Evolutionary conservation across 1,140 invertebrate genomes (phyloP).

Genomic region (Drosophila obscura): DNA sequence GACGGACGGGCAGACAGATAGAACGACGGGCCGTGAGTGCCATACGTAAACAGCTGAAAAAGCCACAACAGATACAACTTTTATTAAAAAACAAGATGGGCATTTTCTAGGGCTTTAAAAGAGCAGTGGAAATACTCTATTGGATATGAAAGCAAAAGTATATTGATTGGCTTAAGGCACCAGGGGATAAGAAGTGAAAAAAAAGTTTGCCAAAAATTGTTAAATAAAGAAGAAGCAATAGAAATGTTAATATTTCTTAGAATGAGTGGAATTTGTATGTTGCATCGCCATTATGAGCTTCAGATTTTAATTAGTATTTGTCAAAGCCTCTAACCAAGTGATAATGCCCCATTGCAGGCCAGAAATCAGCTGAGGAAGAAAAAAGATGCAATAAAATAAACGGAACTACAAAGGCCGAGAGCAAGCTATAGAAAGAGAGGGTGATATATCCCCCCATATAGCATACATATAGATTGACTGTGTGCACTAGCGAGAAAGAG

Average conservation of each 20-base stretch:
- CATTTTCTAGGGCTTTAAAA: not conserved
- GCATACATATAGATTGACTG: constrained; percentile 27
- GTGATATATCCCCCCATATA: constrained; percentile 11
- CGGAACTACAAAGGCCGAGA: constrained; percentile 37
- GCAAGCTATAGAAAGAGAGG: not conserved
- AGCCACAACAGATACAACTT: constrained; percentile 34
- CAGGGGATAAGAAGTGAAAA: too few relatives aligned
- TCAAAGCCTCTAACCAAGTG: not conserved
- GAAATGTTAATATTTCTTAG: too few relatives aligned
- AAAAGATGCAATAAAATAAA: constrained; percentile 52
- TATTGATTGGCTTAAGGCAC: too few relatives aligned
- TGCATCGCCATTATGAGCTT: too few relatives aligned
- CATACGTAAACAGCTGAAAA: constrained; percentile 44
- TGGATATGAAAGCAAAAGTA: too few relatives aligned
- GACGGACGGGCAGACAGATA: constrained; percentile 15
- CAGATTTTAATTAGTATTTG: too few relatives aligned
- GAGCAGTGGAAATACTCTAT: too few relatives aligned
- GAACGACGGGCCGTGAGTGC: constrained; percentile 19
- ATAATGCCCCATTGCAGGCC: constrained; percentile 1
- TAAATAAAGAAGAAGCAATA: too few relatives aligned
- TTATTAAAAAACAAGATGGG: constrained; percentile 27
- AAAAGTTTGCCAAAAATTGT: too few relatives aligned
- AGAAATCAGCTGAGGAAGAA: constrained; percentile 1
- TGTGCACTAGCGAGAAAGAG: not conserved
- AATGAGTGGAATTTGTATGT: too few relatives aligned